Percentiles rank a stretch among this genome's conserved stretches.
phyloP scores from a whole-genome alignment of 92 coral and sea anemone genomes.

The Diadumene lineata region DNA sequence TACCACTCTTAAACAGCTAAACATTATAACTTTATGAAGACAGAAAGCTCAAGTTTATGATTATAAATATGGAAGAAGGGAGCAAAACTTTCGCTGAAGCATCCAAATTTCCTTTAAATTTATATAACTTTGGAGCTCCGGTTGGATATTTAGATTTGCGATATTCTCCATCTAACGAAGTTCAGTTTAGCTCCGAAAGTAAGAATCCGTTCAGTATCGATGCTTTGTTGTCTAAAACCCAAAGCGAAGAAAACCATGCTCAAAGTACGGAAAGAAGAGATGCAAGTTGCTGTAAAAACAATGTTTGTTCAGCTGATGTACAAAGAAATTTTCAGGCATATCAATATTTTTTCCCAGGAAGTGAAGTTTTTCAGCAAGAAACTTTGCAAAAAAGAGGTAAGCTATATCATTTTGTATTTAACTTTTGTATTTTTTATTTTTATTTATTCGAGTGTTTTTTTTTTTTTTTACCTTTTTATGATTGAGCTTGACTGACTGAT shows the following conservation, averaged over 20 bases:
- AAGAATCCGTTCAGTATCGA: constrained; percentile 1
- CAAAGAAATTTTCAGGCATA: constrained; percentile 4
- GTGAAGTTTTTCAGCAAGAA: neutral
- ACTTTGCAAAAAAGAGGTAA: neutral
- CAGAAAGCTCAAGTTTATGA: neutral
- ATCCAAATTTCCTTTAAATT: neutral
- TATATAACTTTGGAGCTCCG: constrained; percentile 3
- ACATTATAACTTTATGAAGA: neutral
- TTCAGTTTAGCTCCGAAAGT: neutral
- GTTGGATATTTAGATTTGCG: neutral
- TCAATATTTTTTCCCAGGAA: neutral
- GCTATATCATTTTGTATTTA: neutral
- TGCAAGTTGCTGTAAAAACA: neutral
- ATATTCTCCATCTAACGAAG: neutral
- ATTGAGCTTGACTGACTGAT: no score
- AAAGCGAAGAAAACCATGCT: neutral
- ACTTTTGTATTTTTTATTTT: no score
- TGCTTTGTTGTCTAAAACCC: neutral
- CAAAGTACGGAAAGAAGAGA: neutral
- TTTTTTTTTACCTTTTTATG: no score
- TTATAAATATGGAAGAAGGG: neutral
- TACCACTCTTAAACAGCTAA: neutral
- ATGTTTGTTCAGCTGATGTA: neutral
- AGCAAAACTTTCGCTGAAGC: neutral
- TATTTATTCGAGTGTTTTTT: no score